Evolutionary conservation across 2,113 vertebrate species (phyloP).

Genomic region (Oenanthe melanoleuca): DNA sequence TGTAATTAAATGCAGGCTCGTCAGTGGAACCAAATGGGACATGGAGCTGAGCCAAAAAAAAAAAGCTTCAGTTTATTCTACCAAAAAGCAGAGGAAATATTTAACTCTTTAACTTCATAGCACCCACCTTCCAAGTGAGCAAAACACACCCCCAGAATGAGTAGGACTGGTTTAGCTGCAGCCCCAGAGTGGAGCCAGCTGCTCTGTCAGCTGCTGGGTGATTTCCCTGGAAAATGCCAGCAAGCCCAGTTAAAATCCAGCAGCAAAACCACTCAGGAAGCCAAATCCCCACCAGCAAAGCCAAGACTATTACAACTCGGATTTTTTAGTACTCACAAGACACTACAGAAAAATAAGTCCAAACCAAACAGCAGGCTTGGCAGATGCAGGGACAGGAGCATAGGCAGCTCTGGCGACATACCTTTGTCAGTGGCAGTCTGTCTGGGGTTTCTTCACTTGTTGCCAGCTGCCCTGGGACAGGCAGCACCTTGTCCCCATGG

Average conservation of each 20-base stretch:
- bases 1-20: neutral
- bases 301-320: neutral
- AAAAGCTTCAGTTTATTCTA: neutral
- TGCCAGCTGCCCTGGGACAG: neutral
- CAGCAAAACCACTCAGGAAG: neutral
- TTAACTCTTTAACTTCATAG: neutral
- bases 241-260: neutral
- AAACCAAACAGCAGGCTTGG: neutral
- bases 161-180: neutral
- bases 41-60: neutral
- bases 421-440: neutral
- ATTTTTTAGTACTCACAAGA: neutral
- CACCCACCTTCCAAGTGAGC: neutral
- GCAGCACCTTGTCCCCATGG: accelerated
- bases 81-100: neutral
- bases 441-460: neutral
- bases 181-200: neutral
- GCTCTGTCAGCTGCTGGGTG: neutral
- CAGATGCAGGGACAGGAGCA: neutral
- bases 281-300: neutral
- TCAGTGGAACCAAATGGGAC: neutral
- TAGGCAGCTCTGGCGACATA: accelerated
- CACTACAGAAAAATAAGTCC: neutral
- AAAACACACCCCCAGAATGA: neutral
- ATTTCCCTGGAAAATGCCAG: neutral